Evolutionary conservation across 2,888 invertebrate species (phyloP), one percentile per base, ranked within the genome.

Genomic region (Panzeria rudis): DNA sequence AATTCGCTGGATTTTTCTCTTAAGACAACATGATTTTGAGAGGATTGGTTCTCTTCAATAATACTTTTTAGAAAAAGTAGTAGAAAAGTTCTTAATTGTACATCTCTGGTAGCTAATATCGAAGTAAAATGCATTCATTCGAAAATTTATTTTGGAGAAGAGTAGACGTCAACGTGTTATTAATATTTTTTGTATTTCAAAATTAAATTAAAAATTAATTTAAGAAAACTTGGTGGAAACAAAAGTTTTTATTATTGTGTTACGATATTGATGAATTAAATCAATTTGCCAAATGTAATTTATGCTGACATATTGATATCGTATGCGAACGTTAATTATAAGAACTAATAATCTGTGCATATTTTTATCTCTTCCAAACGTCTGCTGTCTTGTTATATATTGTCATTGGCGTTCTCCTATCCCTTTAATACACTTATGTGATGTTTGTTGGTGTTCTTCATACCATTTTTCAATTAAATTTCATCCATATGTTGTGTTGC

Each of bases 101-200:
- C 82, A 85, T 44, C 85, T 44, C 20, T 78, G 81, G 8, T 20
- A 52, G 3, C 29, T n/a, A 76, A 64, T 62, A 23, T 52, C n/a
- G 11, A 68, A 82, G 44, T 41, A 72, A 81, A 69, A 66, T 81
- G 76, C 68, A 83, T 75, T 86, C 83, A 86, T 87, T 87, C 77
- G 73, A 11, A 66, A 77, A 83, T 72, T 82, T 54, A 54, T 56
- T 61, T 83, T 83, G 41, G 52, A 41, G 25, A 23, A 29, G 85
- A 66, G 66, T 50, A 44, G 79, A 79, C 54, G 86, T 76, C 13
- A 15, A 9, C n/a, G 56, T 13, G 23, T 62, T 59, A 32, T 71
- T 35, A n/a, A n/a, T n/a, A n/a, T 56, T 64, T 72, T 32, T 62
- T 41, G 66, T 44, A 44, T 25, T 44, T 56, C n/a, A n/a, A 32